Percentiles rank a stretch among this genome's conserved stretches.
These are phyloP conservation scores for Alcedo atthis DNA, from an alignment of 2,797 vertebrate genomes.

Conservation along the genomic window DNA sequence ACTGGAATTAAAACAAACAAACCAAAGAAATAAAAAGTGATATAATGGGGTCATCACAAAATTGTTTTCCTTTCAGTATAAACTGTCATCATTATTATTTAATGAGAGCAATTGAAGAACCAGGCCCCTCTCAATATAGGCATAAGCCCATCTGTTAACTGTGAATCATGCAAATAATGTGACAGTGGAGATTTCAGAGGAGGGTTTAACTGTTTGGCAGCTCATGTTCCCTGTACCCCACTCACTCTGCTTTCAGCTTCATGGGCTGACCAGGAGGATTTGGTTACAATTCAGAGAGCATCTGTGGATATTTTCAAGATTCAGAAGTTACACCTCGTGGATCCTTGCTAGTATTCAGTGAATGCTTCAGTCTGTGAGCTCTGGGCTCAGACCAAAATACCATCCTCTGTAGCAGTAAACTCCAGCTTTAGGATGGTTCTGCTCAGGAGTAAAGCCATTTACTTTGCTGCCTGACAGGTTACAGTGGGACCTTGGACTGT, in stretches of 20 bases:
- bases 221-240: slow-evolving; percentile 10
- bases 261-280: not conserved
- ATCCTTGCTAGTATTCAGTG: not conserved
- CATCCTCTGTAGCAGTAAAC: not conserved
- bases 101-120: slow-evolving; percentile 62
- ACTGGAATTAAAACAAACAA: slow-evolving; percentile 59
- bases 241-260: not conserved
- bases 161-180: slow-evolving; percentile 74
- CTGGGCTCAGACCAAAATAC: not conserved
- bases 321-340: not conserved
- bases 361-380: not conserved
- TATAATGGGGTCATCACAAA: slow-evolving; percentile 4
- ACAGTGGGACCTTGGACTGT: not conserved
- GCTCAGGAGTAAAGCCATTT: not conserved
- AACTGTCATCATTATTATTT: slow-evolving; percentile 66
- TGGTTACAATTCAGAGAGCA: not conserved
- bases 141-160: slow-evolving; percentile 74
- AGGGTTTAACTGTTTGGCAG: slow-evolving; percentile 68
- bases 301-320: not conserved
- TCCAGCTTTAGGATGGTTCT: not conserved
- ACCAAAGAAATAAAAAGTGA: slow-evolving; percentile 56
- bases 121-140: slow-evolving; percentile 43
- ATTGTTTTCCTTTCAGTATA: not conserved
- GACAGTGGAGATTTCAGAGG: slow-evolving; percentile 43
- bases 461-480: not conserved